Percentiles rank a stretch among this genome's conserved stretches.
Evolutionary conservation across 2,888 invertebrate species (phyloP).

Genomic region (Priocnemis perturbator): DNA sequence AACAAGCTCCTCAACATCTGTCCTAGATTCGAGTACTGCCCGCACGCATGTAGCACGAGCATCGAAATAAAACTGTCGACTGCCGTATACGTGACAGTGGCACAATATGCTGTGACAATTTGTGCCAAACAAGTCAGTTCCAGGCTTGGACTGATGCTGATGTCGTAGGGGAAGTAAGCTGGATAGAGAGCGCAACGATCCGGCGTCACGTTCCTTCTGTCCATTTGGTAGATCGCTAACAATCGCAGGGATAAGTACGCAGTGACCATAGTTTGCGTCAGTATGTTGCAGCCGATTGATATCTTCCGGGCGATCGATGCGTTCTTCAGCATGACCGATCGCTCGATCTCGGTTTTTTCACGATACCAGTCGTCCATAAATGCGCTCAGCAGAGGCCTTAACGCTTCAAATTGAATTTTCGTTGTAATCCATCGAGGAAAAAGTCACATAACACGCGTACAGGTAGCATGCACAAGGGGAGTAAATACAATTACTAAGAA

Average conservation of each 20-base stretch:
- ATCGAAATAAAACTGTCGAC: conserved; percentile 46
- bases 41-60: conserved; percentile 44
- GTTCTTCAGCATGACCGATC: conserved; percentile 23
- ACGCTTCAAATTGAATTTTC: conserved; percentile 17
- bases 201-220: background rate
- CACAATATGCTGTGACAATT: background rate
- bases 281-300: conserved; percentile 33
- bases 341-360: conserved; percentile 12
- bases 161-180: conserved; percentile 37
- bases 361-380: conserved; percentile 38
- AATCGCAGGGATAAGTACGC: conserved; percentile 21
- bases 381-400: conserved; percentile 30
- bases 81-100: conserved; percentile 27
- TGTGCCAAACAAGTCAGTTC: conserved; percentile 32
- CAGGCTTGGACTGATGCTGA: conserved; percentile 21
- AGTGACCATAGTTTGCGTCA: conserved; percentile 44
- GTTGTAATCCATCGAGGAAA: background rate
- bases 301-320: conserved; percentile 27
- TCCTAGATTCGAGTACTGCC: conserved; percentile 35
- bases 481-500: too few species aligned
- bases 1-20: conserved; percentile 12
- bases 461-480: too few species aligned
- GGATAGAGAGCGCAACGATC: conserved; percentile 22
- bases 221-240: background rate
- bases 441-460: too few species aligned